Base-by-base conservation (phyloP, 1,140 invertebrate genomes). In the Eupeodes corollae region DNA sequence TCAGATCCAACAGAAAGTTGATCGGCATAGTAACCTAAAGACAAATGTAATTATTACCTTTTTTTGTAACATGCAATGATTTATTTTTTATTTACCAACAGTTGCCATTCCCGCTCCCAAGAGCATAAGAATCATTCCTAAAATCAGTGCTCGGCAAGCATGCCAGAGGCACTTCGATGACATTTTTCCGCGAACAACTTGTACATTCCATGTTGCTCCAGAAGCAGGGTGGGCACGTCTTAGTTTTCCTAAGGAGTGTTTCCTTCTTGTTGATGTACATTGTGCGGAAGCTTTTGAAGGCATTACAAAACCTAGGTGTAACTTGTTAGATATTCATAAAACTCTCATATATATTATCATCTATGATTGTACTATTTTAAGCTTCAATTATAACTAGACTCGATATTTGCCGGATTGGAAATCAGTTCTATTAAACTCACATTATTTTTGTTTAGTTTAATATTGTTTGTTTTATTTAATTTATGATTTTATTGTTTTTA, bases 51-150 rank as follows among this genome's bases (percentile, higher is more conserved):
- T 26, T 26, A 8, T 26, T 26, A 26, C 6, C 9, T 21, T 13
- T 2, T 42, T 16, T 11, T 42, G 21, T 42, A 21, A 9, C 9
- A 42, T n/a, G n/a, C 15, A 18, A 21, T 19, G 13, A 42, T 42
- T 5, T 21, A 21, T 1, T 21, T 14, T n/a, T 37, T n/a, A 46
- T 70, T 72, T 73, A 87, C 87, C 88, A 62, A 91, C 80, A n/a
- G 85, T 88, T 19, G 88, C 88, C 89, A 93, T 92, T 37, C 84
- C 84, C 41, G 84, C 85, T 35, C 88, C 89, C 33, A 90, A 75
- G 47, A 88, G 71, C 79, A 91, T 86, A 49, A 92, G 74, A 35
- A 91, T 72, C 41, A 91, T 72, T 16, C 88, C 89, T 49, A 89
- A 74, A 51, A 85, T 84, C 8, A 91, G 75, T 21, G 88, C 88